These are phyloP conservation scores for Lasioglossum marginatum DNA, from an alignment of 2,888 invertebrate species.

Conservation along the genomic window DNA sequence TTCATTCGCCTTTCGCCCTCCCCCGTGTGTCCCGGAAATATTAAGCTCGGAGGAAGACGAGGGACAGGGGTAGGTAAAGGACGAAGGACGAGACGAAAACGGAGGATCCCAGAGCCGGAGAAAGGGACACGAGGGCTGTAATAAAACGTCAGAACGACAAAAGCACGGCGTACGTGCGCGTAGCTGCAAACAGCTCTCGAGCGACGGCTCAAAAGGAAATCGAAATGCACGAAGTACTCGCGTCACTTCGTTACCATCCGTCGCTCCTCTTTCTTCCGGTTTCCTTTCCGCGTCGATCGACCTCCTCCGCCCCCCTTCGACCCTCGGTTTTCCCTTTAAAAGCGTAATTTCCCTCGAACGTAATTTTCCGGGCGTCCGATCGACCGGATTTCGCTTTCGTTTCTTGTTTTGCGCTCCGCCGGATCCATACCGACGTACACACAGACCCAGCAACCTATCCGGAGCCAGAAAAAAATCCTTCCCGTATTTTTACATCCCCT, in stretches of 20 bases:
- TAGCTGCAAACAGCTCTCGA: conserved; percentile 37
- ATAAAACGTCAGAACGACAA: conserved; percentile 62
- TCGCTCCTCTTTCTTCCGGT: conserved; percentile 1
- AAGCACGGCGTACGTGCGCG: conserved; percentile 29
- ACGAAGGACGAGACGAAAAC: not conserved
- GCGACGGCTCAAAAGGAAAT: conserved; percentile 61
- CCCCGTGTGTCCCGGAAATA: not conserved
- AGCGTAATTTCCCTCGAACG: conserved; percentile 64
- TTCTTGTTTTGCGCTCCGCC: conserved; percentile 71
- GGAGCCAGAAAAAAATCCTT: not conserved
- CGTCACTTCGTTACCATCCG: conserved; percentile 64
- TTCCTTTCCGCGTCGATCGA: not conserved
- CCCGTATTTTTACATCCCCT: not conserved
- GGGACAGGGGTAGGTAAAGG: not conserved
- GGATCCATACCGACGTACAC: conserved; percentile 8
- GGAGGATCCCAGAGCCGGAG: not conserved
- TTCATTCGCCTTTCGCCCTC: not conserved
- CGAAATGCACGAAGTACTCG: conserved; percentile 61
- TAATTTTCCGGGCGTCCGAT: conserved; percentile 70
- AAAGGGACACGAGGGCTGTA: conserved; percentile 13
- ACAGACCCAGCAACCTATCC: not conserved
- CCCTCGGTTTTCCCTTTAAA: conserved; percentile 49
- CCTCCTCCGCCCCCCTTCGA: not conserved
- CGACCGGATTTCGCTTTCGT: conserved; percentile 69
- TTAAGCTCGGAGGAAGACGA: not conserved